Percentiles rank a stretch among this genome's conserved stretches.
These are phyloP conservation scores for Polydrusus pterygomalis DNA, from an alignment of 2,888 invertebrate genomes.

Conservation along the genomic window DNA sequence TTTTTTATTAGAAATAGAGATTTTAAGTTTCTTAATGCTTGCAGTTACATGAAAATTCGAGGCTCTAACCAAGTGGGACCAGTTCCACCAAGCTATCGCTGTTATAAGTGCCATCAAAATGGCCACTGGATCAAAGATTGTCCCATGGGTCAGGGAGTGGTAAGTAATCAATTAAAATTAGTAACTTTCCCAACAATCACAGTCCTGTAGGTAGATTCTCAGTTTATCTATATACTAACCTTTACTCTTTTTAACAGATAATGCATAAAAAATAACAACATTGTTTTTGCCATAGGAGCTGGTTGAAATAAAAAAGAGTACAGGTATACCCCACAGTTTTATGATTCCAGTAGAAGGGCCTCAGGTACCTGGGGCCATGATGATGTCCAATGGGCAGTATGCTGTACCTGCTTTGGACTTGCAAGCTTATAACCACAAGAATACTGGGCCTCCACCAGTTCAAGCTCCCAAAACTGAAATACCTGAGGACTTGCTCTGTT, in stretches of 20 bases:
- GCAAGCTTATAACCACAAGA: conserved; percentile 83
- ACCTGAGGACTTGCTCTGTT: conserved; percentile 94
- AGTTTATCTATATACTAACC: neutral
- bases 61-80: conserved; percentile 92
- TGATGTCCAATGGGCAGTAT: conserved; percentile 90
- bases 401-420: conserved; percentile 92
- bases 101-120: conserved; percentile 94
- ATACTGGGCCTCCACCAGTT: conserved; percentile 70
- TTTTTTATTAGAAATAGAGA: too few relatives aligned
- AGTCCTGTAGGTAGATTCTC: neutral
- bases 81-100: conserved; percentile 93
- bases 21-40: conserved; percentile 62
- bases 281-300: conserved; percentile 74
- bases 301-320: conserved; percentile 92
- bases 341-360: conserved; percentile 95
- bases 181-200: neutral
- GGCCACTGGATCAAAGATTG: conserved; percentile 99
- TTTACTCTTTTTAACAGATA: too few relatives aligned
- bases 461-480: conserved; percentile 81
- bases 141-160: conserved; percentile 79
- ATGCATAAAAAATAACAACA: neutral
- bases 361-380: conserved; percentile 91
- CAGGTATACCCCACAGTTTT: conserved; percentile 97
- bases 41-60: conserved; percentile 91
- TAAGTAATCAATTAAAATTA: conserved; percentile 63